A percentile compares a stretch with the other conserved stretches of the same genome.
Evolutionary conservation across 2,797 vertebrate species (phyloP).

Genomic region (Siniperca undulata): DNA sequence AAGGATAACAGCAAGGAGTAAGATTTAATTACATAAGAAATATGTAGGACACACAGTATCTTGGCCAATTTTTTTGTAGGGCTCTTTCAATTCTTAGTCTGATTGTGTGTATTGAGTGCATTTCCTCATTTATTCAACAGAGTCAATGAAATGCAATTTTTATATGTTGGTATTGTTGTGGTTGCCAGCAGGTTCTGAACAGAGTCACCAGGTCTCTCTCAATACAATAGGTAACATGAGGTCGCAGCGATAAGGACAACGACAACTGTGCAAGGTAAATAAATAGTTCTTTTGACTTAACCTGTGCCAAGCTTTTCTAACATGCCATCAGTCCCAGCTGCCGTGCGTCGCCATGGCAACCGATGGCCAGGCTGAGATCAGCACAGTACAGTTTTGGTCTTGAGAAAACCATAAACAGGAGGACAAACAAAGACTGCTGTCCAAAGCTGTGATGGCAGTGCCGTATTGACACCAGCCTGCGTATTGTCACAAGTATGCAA

Average conservation of each 20-base stretch:
- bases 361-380: conserved; percentile 67
- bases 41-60: conserved; percentile 9
- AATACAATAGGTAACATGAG: conserved; percentile 3
- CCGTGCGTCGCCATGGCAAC: conserved; percentile 79
- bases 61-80: neutral
- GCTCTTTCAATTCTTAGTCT: neutral
- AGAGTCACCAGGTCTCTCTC: conserved; percentile 5
- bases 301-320: conserved; percentile 52
- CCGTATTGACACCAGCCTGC: conserved; percentile 43
- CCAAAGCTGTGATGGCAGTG: conserved; percentile 38
- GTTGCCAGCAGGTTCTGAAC: conserved; percentile 1
- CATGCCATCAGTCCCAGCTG: conserved; percentile 48
- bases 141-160: conserved; percentile 21
- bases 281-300: conserved; percentile 63
- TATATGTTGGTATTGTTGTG: neutral
- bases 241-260: conserved; percentile 26
- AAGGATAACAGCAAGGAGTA: neutral
- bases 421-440: conserved; percentile 57
- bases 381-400: conserved; percentile 55
- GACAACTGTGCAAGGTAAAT: conserved; percentile 29
- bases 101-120: neutral
- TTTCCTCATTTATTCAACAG: neutral
- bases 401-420: conserved; percentile 51
- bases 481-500: conserved; percentile 56
- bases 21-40: neutral